Evolutionary conservation across 2,888 invertebrate genomes (phyloP).

Genomic region (Idaea straminata): DNA sequence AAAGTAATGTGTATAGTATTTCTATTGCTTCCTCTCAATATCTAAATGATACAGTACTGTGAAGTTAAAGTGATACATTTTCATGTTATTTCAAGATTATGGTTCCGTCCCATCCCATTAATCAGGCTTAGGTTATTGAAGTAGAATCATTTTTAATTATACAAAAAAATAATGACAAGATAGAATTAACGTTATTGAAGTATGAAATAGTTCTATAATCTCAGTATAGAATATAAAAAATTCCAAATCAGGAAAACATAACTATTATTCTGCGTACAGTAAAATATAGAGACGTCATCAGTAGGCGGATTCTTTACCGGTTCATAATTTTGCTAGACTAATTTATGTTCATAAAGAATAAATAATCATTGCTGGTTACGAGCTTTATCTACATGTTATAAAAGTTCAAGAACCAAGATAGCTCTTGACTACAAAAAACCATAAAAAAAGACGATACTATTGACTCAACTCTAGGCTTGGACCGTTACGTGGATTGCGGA

Average conservation of each 20-base stretch:
- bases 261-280: not conserved
- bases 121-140: no score
- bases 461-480: not conserved
- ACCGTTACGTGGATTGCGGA: not conserved
- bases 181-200: no score
- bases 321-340: not conserved
- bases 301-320: not conserved
- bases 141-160: no score
- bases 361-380: not conserved
- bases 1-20: constrained; percentile 11
- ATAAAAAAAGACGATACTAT: not conserved
- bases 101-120: no score
- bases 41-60: not conserved
- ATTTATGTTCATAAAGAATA: not conserved
- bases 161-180: no score
- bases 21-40: not conserved
- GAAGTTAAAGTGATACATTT: not conserved
- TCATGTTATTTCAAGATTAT: not conserved
- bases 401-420: not conserved
- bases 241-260: not conserved
- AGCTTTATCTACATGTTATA: not conserved
- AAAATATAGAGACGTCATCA: not conserved
- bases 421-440: not conserved
- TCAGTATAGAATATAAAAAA: not conserved
- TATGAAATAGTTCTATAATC: no score